Evolutionary conservation across 2,797 vertebrate species (phyloP).

Genomic region (Crenichthys baileyi): DNA sequence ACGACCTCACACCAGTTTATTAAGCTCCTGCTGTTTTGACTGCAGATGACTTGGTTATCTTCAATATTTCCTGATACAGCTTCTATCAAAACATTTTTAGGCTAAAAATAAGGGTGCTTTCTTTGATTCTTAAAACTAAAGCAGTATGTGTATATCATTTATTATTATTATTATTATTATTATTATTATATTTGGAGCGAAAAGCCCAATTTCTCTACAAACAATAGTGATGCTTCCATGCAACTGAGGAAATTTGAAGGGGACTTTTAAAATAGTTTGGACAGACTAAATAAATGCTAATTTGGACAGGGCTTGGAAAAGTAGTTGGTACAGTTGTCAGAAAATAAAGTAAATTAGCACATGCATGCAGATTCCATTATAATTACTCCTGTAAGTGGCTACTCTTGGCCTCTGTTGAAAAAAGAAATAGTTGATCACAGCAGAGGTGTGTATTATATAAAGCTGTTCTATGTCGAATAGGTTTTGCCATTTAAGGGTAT

Average conservation of each 20-base stretch:
- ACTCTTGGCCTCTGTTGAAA: neutral
- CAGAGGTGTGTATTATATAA: too few relatives aligned
- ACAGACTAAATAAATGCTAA: too few relatives aligned
- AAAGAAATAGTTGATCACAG: neutral
- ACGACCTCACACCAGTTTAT: constrained; percentile 20
- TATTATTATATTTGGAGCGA: neutral
- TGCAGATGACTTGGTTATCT: constrained; percentile 4
- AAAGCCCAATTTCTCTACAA: neutral
- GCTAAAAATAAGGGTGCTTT: constrained; percentile 4
- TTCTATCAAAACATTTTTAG: constrained; percentile 25
- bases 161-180: neutral
- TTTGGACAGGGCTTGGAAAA: neutral
- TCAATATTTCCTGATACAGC: constrained; percentile 10
- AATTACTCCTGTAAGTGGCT: neutral
- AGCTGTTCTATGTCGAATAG: too few relatives aligned
- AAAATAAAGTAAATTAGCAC: too few relatives aligned
- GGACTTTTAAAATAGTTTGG: constrained; percentile 1
- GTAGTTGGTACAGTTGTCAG: neutral
- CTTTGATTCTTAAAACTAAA: constrained; percentile 3
- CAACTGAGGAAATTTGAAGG: neutral
- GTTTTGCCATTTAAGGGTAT: too few relatives aligned
- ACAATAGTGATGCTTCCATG: neutral
- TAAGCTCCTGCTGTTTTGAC: constrained; percentile 34
- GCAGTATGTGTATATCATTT: neutral
- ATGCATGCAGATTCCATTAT: neutral